Conservation (phyloP, 2,888 invertebrate species). For the Noctua janthe region DNA sequence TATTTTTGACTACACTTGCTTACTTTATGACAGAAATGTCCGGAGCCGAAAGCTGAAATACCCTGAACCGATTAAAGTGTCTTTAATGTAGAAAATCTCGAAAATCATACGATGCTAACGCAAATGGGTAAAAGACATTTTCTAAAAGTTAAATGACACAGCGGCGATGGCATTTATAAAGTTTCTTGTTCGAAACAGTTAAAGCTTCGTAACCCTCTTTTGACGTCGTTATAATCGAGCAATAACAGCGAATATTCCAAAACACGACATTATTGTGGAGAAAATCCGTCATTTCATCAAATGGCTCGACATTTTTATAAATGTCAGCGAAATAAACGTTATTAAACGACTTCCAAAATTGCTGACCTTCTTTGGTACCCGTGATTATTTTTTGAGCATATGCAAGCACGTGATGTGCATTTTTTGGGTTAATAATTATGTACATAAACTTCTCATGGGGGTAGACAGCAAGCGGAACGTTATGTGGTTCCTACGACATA, state of each 20-base stretch:
- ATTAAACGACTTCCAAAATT: constrained; percentile 33
- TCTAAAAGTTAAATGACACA: constrained; percentile 3
- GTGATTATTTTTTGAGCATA: constrained; percentile 11
- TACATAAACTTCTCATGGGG: background rate
- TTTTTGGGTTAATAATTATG: no score
- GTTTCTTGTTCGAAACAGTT: constrained; percentile 3
- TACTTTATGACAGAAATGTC: no score
- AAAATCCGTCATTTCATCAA: constrained; percentile 57
- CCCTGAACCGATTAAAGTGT: background rate
- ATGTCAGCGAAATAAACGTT: constrained; percentile 49
- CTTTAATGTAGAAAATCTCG: background rate
- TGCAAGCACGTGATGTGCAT: no score
- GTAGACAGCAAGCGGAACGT: no score
- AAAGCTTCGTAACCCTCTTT: constrained; percentile 17
- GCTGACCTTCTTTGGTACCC: constrained; percentile 19
- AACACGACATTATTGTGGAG: constrained; percentile 38
- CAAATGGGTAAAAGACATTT: background rate
- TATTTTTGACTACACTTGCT: no score
- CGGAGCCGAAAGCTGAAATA: background rate
- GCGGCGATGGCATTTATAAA: constrained; percentile 22
- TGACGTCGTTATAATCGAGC: constrained; percentile 7
- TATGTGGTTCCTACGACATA: no score
- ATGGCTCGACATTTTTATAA: constrained; percentile 54
- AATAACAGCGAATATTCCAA: constrained; percentile 39
- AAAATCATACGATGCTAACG: background rate